Conservation (phyloP, 2,113 vertebrate genomes). For the Larimichthys polyactis region DNA sequence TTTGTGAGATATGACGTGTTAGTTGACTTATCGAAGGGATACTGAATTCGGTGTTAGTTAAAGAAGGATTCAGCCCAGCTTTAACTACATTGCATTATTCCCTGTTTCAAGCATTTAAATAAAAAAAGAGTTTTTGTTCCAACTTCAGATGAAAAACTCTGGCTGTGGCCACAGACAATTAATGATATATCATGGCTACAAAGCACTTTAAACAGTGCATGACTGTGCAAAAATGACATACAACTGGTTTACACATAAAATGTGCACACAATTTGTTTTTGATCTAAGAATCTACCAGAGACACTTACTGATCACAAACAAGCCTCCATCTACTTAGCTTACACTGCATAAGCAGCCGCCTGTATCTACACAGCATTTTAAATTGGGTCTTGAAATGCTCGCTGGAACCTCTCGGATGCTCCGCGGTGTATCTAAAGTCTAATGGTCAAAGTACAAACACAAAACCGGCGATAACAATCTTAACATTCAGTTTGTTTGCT, state of each 20-base stretch:
- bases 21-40: background rate
- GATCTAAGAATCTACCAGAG: conserved; percentile 6
- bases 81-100: conserved; percentile 52
- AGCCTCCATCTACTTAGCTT: background rate
- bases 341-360: background rate
- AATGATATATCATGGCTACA: conserved; percentile 10
- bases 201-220: conserved; percentile 18
- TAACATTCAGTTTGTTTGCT: background rate
- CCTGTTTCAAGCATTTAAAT: conserved; percentile 66
- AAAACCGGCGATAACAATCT: background rate
- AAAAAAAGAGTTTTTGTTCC: conserved; percentile 45
- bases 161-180: conserved; percentile 50
- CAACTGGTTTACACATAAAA: conserved; percentile 17
- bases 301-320: background rate
- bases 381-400: background rate
- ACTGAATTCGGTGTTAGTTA: conserved; percentile 18
- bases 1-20: background rate
- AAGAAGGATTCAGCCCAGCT: conserved; percentile 63
- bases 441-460: background rate
- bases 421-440: background rate
- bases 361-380: background rate
- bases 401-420: background rate
- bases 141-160: conserved; percentile 60
- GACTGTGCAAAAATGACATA: conserved; percentile 29
- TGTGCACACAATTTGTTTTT: conserved; percentile 33